Percentiles rank a stretch among this genome's conserved stretches.
phyloP scores from a whole-genome alignment of 1,140 invertebrate species.

The Drosophila auraria region DNA sequence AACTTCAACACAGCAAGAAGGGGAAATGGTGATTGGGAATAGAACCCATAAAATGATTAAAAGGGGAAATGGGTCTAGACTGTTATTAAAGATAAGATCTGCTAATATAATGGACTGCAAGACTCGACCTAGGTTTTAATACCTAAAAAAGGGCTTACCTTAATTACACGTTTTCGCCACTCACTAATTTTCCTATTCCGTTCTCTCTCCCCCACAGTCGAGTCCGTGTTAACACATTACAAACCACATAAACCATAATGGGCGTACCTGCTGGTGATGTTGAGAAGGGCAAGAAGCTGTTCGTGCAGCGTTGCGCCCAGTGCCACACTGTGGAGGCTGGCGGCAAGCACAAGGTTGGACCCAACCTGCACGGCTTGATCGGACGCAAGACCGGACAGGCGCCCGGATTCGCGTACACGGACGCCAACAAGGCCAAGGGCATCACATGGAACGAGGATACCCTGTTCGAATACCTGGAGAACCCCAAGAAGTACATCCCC shows the following conservation, averaged over 20 bases:
- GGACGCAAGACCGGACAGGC: conserved; percentile 99
- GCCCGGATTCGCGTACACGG: conserved; percentile 96
- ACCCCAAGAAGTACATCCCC: conserved; percentile 99
- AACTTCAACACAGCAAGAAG: not conserved
- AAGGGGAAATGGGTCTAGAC: not conserved
- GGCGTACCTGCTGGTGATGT: conserved; percentile 95
- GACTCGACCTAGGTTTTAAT: not conserved
- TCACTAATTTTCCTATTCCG: conserved; percentile 10
- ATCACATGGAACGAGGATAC: conserved; percentile 98
- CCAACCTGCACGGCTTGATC: conserved; percentile 96
- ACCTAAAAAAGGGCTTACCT: not conserved
- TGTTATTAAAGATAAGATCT: not conserved
- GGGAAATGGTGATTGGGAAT: not conserved
- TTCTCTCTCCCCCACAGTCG: conserved; percentile 43
- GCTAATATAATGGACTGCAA: not conserved
- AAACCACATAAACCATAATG: conserved; percentile 86
- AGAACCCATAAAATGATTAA: not conserved
- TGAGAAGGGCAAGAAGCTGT: too few relatives aligned
- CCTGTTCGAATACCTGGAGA: conserved; percentile 97
- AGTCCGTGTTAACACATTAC: conserved; percentile 79
- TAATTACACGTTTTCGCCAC: not conserved
- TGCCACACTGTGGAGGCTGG: conserved; percentile 98
- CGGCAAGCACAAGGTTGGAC: conserved; percentile 98
- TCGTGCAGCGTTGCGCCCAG: too few relatives aligned
- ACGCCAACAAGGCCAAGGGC: conserved; percentile 99